These are phyloP conservation scores for Spilosoma lubricipeda DNA, from an alignment of 2,888 invertebrate species.

Conservation along the genomic window DNA sequence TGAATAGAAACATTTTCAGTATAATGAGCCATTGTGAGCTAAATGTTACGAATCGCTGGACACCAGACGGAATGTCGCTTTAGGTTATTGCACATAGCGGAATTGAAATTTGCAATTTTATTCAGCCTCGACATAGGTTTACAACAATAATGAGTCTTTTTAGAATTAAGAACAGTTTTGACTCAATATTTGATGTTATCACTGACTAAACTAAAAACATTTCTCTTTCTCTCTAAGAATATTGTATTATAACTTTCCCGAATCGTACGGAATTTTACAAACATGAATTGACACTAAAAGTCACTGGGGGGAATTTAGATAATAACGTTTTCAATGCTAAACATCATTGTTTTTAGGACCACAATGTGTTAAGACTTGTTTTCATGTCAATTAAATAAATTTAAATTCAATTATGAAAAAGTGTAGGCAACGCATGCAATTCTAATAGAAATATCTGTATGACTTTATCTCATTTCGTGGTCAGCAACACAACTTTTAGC, in stretches of 20 bases:
- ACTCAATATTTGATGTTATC: neutral
- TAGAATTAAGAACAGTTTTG: neutral
- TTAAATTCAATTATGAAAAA: too few species aligned
- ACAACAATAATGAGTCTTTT: neutral
- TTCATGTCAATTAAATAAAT: neutral
- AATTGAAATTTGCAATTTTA: neutral
- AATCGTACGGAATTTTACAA: neutral
- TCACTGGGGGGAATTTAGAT: neutral
- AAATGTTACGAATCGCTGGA: constrained; percentile 53
- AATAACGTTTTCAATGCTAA: neutral
- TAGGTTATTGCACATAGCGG: constrained; percentile 20
- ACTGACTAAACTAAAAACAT: neutral
- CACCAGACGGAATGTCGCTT: constrained; percentile 45
- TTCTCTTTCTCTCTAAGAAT: neutral
- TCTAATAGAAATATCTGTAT: neutral
- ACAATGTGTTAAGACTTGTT: neutral
- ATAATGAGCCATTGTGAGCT: constrained; percentile 69
- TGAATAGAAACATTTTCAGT: constrained; percentile 54
- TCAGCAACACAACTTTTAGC: too few species aligned
- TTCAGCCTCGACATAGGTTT: neutral
- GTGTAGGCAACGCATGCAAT: neutral
- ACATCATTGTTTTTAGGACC: neutral
- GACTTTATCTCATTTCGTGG: neutral
- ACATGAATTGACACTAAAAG: neutral
- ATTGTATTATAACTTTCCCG: neutral